Conservation (phyloP, 1,140 invertebrate genomes). For the Rhagoletis pomonella region DNA sequence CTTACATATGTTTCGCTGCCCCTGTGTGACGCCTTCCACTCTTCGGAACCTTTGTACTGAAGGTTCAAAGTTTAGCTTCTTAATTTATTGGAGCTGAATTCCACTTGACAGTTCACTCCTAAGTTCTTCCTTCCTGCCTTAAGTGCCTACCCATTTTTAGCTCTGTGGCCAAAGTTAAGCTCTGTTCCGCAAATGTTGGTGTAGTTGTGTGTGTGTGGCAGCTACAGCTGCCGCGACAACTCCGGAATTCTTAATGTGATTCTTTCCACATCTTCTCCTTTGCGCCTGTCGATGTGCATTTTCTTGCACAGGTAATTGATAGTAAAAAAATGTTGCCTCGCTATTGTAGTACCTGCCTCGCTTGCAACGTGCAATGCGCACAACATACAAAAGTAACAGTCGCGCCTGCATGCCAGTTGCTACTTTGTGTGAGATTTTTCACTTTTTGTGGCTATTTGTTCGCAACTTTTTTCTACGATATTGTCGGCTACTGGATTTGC, state of each 20-base stretch:
- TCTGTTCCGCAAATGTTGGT: background rate
- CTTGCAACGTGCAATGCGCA: background rate
- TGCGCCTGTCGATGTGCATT: background rate
- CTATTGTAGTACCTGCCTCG: background rate
- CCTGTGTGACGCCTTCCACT: background rate
- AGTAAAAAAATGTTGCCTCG: background rate
- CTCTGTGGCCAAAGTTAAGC: background rate
- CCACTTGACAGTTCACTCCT: background rate
- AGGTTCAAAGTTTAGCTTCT: constrained; percentile 20
- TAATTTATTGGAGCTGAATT: constrained; percentile 15
- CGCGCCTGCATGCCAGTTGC: background rate
- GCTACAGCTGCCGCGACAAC: constrained; percentile 13
- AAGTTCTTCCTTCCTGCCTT: constrained; percentile 29
- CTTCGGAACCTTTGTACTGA: background rate
- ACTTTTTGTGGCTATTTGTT: background rate
- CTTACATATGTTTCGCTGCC: background rate
- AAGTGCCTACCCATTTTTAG: background rate
- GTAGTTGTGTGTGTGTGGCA: background rate
- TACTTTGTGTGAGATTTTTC: background rate
- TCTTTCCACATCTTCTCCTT: background rate
- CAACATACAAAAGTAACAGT: background rate
- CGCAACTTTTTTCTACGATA: background rate
- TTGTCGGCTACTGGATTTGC: background rate
- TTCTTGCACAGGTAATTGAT: background rate
- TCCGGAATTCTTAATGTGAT: constrained; percentile 22